These are phyloP conservation scores for Spinibarbus caldwelli DNA, from an alignment of 2,797 vertebrate species.

Conservation along the genomic window DNA sequence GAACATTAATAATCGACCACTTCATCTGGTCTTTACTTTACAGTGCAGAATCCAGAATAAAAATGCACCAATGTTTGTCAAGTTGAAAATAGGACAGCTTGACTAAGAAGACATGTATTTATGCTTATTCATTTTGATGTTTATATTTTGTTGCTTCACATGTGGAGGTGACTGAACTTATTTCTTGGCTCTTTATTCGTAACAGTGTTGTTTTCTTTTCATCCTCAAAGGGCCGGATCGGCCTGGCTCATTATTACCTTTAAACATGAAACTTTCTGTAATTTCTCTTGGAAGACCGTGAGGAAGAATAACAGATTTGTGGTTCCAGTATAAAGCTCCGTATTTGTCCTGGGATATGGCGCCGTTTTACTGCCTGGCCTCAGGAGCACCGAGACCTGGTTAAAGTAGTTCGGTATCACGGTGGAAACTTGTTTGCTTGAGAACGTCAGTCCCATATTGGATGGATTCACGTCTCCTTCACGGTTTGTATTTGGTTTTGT, in stretches of 20 bases:
- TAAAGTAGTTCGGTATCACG: conserved; percentile 43
- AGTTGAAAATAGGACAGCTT: not conserved
- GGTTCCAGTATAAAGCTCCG: conserved; percentile 34
- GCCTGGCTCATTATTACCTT: conserved; percentile 47
- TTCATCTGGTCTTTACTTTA: not conserved
- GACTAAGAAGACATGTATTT: not conserved
- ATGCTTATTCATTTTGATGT: not conserved
- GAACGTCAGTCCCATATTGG: conserved; percentile 27
- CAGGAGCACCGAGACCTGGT: conserved; percentile 24
- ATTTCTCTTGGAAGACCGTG: conserved; percentile 56
- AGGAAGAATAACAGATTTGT: conserved; percentile 54
- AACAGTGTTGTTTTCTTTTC: conserved; percentile 52
- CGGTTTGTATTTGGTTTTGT: conserved; percentile 21
- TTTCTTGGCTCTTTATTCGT: conserved; percentile 21
- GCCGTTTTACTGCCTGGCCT: conserved; percentile 44
- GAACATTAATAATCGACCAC: no score
- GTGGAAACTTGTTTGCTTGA: conserved; percentile 56
- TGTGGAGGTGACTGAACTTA: conserved; percentile 17
- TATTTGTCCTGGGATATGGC: conserved; percentile 42
- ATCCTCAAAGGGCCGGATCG: conserved; percentile 30
- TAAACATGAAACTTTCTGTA: conserved; percentile 56
- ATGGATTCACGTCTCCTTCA: conserved; percentile 48
- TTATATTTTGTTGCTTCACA: conserved; percentile 4
- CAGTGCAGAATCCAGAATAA: not conserved
- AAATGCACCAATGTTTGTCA: not conserved